Evolutionary conservation across 2,797 vertebrate species (phyloP), one percentile per base, ranked within the genome.

Genomic region (Rhynchonycteris naso): DNA sequence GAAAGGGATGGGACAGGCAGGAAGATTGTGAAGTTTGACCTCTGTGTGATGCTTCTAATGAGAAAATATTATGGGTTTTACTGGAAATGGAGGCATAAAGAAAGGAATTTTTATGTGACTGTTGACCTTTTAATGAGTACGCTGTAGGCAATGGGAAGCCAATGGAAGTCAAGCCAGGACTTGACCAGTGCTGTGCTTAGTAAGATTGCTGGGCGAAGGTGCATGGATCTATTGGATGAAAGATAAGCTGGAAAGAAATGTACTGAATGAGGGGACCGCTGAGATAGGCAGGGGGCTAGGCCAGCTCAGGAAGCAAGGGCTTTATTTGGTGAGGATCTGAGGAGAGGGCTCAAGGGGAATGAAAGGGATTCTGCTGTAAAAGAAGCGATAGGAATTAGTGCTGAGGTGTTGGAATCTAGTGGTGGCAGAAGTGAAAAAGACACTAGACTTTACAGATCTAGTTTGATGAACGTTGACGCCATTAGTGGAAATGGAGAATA

Each of bases 231-330:
- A 63, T 2, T 68, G 30, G 18, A 50, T 74, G 16, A 87, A 69
- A 69, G 52, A 72, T n/a, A 79, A 89, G 56, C 50, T 71, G 33
- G n/a, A 56, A 95, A 90, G 43, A 92, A 87, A 85, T 88, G 58
- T 8, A 59, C 4, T 26, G 83, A 56, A n/a, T 89, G 24, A 72
- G 61, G 33, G 81, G 14, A 65, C n/a, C 52, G n/a, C 14, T n/a
- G 68, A 84, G 19, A 14, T 72, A 66, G 69, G 50, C 15, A 76
- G 59, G 66, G 61, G 15, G 54, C 12, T 85, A 69, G 22, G 0
- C 2, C 21, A 56, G 80, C 26, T 4, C 28, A 74, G 65, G 26
- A 66, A 81, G 21, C 63, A 82, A 91, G 68, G 74, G 4, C 14
- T 72, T 89, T 66, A 56, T n/a, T 3, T 72, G n/a, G 13, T 4